Conservation (phyloP, 2,113 vertebrate genomes). For the Macrotis lagotis region DNA sequence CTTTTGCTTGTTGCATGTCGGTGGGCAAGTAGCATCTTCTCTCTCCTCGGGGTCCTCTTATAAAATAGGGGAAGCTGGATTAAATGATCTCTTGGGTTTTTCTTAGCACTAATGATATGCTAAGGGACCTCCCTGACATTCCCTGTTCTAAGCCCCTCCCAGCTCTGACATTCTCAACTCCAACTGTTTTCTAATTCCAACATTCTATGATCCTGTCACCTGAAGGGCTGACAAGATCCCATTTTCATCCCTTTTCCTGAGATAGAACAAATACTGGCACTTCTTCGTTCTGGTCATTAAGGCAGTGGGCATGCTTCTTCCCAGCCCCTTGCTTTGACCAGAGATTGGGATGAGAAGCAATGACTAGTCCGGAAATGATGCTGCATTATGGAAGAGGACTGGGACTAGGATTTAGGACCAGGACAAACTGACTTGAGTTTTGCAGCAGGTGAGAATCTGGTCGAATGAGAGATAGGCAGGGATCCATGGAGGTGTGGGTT, state of each 20-base stretch:
- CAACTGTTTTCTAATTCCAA: not conserved
- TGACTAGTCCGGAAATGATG: not conserved
- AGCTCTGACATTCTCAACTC: too few relatives aligned
- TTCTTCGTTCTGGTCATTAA: not conserved
- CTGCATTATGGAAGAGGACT: not conserved
- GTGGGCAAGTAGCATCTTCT: not conserved
- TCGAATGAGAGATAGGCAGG: not conserved
- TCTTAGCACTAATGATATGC: not conserved
- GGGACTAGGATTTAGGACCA: too few relatives aligned
- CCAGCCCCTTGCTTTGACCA: not conserved
- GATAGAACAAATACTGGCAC: not conserved
- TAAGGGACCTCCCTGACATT: not conserved
- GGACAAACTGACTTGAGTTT: not conserved
- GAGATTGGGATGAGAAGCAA: not conserved
- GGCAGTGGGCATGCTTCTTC: not conserved
- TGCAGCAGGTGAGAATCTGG: not conserved
- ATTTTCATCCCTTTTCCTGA: not conserved
- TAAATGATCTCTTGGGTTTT: not conserved
- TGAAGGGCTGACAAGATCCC: not conserved
- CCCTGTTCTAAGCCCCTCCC: not conserved
- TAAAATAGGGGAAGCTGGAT: not conserved
- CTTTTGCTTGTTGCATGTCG: not conserved
- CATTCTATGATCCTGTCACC: not conserved
- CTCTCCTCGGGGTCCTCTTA: not conserved
- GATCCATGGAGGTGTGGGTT: not conserved